Conservation (phyloP, 2,888 invertebrate species). For the Lomographa bimaculata region DNA sequence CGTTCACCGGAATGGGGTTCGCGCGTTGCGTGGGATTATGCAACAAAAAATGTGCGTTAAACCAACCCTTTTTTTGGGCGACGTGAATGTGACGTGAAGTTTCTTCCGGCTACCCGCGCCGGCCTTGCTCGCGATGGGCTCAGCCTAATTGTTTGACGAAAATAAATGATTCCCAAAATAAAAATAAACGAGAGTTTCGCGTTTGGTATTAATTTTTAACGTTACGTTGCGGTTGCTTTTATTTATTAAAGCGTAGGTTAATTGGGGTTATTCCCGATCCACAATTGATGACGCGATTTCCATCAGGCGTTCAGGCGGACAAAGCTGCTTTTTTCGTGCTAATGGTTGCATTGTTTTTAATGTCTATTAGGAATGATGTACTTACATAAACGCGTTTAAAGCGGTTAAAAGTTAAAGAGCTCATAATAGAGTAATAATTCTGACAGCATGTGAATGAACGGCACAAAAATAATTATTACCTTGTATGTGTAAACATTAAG, state of each 20-base stretch:
- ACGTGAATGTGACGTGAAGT: conserved; percentile 68
- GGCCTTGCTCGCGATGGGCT: conserved; percentile 63
- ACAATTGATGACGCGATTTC: conserved; percentile 27
- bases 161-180: conserved; percentile 81
- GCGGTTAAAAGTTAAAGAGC: conserved; percentile 45
- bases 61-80: conserved; percentile 69
- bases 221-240: conserved; percentile 60
- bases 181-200: conserved; percentile 78
- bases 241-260: conserved; percentile 49
- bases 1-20: conserved; percentile 54
- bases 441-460: conserved; percentile 50
- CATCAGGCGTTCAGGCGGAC: conserved; percentile 25
- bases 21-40: conserved; percentile 65
- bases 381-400: conserved; percentile 26
- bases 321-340: conserved; percentile 22
- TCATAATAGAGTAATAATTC: conserved; percentile 61
- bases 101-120: conserved; percentile 63
- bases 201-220: conserved; percentile 73
- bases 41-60: conserved; percentile 70
- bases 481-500: conserved; percentile 70
- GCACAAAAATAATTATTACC: conserved; percentile 61
- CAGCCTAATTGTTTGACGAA: conserved; percentile 80
- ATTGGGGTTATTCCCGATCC: conserved; percentile 37
- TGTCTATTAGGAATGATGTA: conserved; percentile 15
- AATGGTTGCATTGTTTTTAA: conserved; percentile 25